Evolutionary conservation across 2,797 vertebrate species (phyloP), one percentile per base, ranked within the genome.

Genomic region (Cuculus canorus): DNA sequence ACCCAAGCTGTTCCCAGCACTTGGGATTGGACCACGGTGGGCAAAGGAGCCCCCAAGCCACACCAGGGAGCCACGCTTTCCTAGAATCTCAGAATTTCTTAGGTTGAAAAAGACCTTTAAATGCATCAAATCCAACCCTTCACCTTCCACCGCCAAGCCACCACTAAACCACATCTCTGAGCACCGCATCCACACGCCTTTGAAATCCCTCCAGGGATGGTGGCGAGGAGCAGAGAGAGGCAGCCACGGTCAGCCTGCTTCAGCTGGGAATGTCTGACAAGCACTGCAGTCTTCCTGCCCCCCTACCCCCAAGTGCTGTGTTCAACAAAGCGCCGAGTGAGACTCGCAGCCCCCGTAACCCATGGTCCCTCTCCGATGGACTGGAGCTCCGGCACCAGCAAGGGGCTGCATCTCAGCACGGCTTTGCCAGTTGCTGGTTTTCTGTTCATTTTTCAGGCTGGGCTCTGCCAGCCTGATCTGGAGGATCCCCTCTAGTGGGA

Each of bases 401-500:
- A 16, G 50, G 3, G 28, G 60, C 73, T 18, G 65, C 53, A 2
- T 22, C 52, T n/a, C 71, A 5, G 73, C 10, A 5, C 73, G 21
- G 80, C 33, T 52, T 3, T 5, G 64, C 86, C 83, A 48, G 64
- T 28, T 2, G 52, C 88, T 60, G 92, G 63, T 17, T 80, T 90
- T 10, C 5, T 13, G 47, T 14, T 60, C 77, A 22, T 60, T 8
- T 92, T 78, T 45, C 21, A 30, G 94, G 17, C 39, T 13, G 66
- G 86, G 47, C 71, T 60, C 60, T 23, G 5, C 30, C 66, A 89
- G 90, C 56, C 80, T 57, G 91, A 85, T 97, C 94, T 92, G 28
- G 91, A 91, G 92, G 86, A 91, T 91, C 77, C 98, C 98, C 97
- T 98, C 98, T 98, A 98, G 98, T 92, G 98, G 98, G 93, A 90